Evolutionary conservation across 2,888 invertebrate genomes (phyloP), one percentile per base, ranked within the genome.

Genomic region (Philhelius pedissequus): DNA sequence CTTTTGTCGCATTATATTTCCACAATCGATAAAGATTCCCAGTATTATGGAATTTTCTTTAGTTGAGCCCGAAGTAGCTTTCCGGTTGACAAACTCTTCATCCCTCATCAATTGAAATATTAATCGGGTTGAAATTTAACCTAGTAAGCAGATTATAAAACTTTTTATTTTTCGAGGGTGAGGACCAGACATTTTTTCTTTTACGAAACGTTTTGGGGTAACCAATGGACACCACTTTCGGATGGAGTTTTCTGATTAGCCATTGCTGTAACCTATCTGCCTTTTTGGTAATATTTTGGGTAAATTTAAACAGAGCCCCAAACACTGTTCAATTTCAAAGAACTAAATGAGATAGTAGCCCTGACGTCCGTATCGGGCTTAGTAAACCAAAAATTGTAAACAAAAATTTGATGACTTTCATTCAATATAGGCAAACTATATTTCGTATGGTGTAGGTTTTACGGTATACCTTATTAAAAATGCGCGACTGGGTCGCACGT

Each of bases 41-140:
- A 40, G 2, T 6, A 1, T 40, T 7, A 45, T 38, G 20, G 20
- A 45, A 48, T 15, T 11, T 20, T 27, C 62, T 3, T 5, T n/a
- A 18, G n/a, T n/a, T n/a, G n/a, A n/a, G 27, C 18, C 22, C 18
- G 25, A 27, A 6, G 35, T 18, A 20, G 6, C 20, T 25, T 54
- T 25, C 8, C 9, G 30, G 27, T 11, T 18, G 15, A 20, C 18
- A 52, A 38, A 32, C 11, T 32, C n/a, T n/a, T 43, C 18, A 35
- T 27, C 38, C 69, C 56, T 54, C 48, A 40, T 40, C 77, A 77
- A 70, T 77, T 77, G 69, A 52, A 81, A 76, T 76, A 48, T 48
- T 48, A 81, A 81, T 81, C 81, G 76, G 76, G 71, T 76, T 81
- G 81, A 71, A 71, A 81, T 81, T 81, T 81, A 76, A 81, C 81